Conservation (phyloP, 2,113 vertebrate species). For the Chaetops frenatus region DNA sequence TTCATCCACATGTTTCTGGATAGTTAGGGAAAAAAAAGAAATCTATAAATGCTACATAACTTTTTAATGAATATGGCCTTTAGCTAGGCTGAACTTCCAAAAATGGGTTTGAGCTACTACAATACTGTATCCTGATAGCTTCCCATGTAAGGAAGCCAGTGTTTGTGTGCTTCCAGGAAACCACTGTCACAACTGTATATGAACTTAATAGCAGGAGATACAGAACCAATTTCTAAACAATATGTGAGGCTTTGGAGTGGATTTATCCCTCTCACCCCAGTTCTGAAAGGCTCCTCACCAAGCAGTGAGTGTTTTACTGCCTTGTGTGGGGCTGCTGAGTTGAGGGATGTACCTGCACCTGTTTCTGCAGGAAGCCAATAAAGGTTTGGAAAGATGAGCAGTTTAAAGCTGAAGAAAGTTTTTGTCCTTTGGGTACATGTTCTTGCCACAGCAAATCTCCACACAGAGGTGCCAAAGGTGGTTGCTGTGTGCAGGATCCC, state of each 20-base stretch:
- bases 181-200: not conserved
- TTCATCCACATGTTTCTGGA: not conserved
- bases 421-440: not conserved
- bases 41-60: conserved; percentile 44
- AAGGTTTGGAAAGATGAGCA: not conserved
- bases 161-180: conserved; percentile 13
- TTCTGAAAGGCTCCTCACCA: not conserved
- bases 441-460: not conserved
- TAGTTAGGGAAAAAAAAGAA: not conserved
- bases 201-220: not conserved
- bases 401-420: not conserved
- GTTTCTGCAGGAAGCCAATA: not conserved
- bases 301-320: not conserved
- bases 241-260: not conserved
- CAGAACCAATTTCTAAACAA: not conserved
- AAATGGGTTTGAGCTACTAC: conserved; percentile 12
- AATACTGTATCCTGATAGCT: not conserved
- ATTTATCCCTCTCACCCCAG: not conserved
- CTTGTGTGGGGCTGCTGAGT: not conserved
- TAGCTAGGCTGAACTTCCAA: conserved; percentile 18
- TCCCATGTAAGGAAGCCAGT: not conserved
- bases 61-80: conserved; percentile 51
- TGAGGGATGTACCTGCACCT: rapidly evolving
- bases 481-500: not conserved
- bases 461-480: not conserved